Conservation (phyloP, 1,140 invertebrate genomes). For the Procambarus clarkii region DNA sequence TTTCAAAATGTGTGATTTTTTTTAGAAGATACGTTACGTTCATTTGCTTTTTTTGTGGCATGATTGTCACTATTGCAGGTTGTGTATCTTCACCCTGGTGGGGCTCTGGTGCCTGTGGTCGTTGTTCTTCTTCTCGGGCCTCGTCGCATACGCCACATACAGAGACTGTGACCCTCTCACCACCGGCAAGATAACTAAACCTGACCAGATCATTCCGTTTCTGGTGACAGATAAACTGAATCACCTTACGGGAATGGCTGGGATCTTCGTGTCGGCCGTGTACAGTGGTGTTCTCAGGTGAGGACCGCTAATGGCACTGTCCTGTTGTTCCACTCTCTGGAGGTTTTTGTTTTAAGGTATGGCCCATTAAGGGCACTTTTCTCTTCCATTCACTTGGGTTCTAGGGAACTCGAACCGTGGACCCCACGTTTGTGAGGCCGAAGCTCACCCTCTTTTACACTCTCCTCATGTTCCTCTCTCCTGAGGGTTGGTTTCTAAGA, state of each 20-base stretch:
- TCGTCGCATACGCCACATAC: constrained; percentile 74
- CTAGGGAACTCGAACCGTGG: too few species aligned
- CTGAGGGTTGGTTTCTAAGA: too few species aligned
- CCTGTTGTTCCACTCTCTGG: too few species aligned
- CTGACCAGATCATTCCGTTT: constrained; percentile 33
- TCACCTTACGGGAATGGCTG: constrained; percentile 27
- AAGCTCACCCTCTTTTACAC: too few species aligned
- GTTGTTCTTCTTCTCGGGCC: constrained; percentile 26
- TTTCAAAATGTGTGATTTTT: too few species aligned
- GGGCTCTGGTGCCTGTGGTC: background rate
- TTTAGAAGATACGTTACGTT: background rate
- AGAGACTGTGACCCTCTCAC: constrained; percentile 30
- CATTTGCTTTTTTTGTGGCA: background rate
- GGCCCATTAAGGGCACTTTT: too few species aligned
- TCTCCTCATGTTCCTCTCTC: too few species aligned
- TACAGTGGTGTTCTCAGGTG: constrained; percentile 44
- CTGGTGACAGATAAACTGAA: constrained; percentile 23
- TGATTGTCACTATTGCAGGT: background rate
- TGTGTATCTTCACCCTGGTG: constrained; percentile 1
- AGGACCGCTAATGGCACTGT: background rate
- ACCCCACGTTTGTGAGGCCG: too few species aligned
- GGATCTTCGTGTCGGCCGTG: constrained; percentile 31
- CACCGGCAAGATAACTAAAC: constrained; percentile 17
- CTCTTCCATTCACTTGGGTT: too few species aligned
- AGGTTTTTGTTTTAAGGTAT: too few species aligned